A percentile compares a stretch with the other conserved stretches of the same genome.
Evolutionary conservation across 2,797 vertebrate species (phyloP).

Genomic region (Loriculus beryllinus): DNA sequence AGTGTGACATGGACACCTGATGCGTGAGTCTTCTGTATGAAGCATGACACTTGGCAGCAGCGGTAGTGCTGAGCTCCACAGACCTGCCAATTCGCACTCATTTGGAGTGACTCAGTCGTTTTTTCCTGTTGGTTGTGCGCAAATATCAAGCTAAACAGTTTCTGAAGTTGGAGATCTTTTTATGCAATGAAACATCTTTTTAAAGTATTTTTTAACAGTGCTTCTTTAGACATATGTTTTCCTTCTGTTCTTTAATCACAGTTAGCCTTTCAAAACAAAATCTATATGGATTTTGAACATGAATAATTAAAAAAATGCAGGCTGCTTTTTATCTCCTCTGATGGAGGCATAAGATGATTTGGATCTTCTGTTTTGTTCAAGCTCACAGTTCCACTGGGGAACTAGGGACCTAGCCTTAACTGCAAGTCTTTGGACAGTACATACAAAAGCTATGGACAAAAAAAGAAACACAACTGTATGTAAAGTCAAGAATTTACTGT

Average conservation of each 20-base stretch:
- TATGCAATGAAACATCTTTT: constrained; percentile 18
- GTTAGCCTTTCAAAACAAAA: constrained; percentile 60
- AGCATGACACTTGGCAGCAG: constrained; percentile 61
- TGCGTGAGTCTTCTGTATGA: constrained; percentile 64
- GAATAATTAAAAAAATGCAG: constrained; percentile 18
- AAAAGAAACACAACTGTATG: neutral
- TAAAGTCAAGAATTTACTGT: neutral
- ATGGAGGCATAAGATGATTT: neutral
- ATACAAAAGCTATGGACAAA: neutral
- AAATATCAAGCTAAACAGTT: constrained; percentile 49
- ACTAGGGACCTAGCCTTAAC: neutral
- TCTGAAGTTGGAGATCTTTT: neutral
- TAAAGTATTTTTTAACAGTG: constrained; percentile 39
- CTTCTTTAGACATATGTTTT: constrained; percentile 58
- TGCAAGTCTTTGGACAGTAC: neutral
- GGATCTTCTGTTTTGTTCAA: neutral
- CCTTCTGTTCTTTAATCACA: constrained; percentile 64
- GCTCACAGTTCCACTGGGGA: neutral
- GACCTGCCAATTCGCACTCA: constrained; percentile 39
- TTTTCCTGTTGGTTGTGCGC: constrained; percentile 38
- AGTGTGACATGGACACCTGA: constrained; percentile 66
- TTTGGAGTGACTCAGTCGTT: constrained; percentile 62
- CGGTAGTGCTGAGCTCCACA: constrained; percentile 60
- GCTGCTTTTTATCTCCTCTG: neutral
- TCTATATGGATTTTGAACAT: constrained; percentile 45